These are phyloP conservation scores for Ciconia maguari DNA, from an alignment of 2,113 vertebrate genomes.

Conservation along the genomic window DNA sequence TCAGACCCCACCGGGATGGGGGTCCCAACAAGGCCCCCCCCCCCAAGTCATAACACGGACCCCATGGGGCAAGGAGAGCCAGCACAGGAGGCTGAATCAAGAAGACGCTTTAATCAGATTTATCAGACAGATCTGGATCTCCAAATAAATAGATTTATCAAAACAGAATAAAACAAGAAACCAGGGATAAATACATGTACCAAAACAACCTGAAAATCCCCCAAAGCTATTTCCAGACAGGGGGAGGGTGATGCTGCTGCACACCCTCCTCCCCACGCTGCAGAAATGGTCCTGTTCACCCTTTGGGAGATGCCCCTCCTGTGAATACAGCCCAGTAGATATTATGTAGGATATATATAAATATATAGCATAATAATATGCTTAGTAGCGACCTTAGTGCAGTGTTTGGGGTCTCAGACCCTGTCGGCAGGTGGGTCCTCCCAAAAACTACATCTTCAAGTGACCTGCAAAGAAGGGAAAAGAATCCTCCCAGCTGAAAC, in stretches of 20 bases:
- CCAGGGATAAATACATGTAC: conserved; percentile 27
- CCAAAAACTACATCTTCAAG: not conserved
- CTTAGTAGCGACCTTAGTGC: not conserved
- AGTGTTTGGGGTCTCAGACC: not conserved
- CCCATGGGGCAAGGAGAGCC: not conserved
- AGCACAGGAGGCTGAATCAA: not conserved
- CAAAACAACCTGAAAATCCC: conserved; percentile 31
- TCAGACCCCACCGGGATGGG: not conserved
- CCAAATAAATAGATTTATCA: conserved; percentile 74
- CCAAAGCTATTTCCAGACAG: conserved; percentile 29
- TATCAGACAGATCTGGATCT: conserved; percentile 54
- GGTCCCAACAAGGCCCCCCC: not conserved
- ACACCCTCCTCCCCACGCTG: not conserved
- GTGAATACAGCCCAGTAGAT: conserved; percentile 40
- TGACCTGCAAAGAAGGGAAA: not conserved
- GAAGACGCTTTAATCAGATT: conserved; percentile 56
- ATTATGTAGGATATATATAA: conserved; percentile 43
- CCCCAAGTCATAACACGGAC: accelerated
- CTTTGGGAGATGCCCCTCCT: conserved; percentile 30
- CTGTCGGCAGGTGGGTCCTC: not conserved
- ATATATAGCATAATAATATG: conserved; percentile 23
- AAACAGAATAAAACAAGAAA: conserved; percentile 44
- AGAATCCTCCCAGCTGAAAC: not conserved
- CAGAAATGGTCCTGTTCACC: not conserved
- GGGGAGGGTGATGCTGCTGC: not conserved